These are phyloP conservation scores for Platycercus adscitus DNA, from an alignment of 2,113 vertebrate species.

Conservation along the genomic window DNA sequence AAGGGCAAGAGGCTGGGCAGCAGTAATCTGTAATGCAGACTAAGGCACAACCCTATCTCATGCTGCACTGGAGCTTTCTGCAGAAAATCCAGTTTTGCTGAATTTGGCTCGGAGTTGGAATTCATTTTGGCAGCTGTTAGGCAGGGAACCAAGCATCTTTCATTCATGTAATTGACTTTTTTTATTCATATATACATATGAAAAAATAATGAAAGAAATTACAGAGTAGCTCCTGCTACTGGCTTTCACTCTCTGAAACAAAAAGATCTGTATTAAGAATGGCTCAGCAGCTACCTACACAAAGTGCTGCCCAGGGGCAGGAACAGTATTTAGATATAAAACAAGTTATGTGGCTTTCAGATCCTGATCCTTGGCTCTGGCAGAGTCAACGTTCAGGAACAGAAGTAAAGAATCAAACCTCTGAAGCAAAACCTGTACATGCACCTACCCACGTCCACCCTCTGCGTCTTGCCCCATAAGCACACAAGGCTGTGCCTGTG, in stretches of 20 bases:
- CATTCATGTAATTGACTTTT: conserved; percentile 65
- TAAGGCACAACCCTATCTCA: conserved; percentile 7
- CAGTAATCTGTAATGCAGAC: background rate
- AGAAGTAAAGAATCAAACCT: background rate
- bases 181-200: background rate
- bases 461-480: background rate
- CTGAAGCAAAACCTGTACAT: background rate
- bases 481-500: background rate
- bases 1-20: background rate
- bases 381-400: background rate
- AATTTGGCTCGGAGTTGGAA: conserved; percentile 40
- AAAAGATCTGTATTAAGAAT: background rate
- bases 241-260: background rate
- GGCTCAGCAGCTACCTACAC: background rate
- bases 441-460: background rate
- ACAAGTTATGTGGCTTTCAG: background rate
- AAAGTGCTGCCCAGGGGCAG: conserved; percentile 9
- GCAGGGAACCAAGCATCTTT: conserved; percentile 53
- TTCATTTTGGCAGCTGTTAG: conserved; percentile 61
- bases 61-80: background rate
- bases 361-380: background rate
- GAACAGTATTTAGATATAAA: background rate
- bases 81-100: conserved; percentile 31
- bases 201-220: conserved; percentile 38
- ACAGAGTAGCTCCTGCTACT: background rate